Evolutionary conservation across 2,888 invertebrate genomes (phyloP).

Genomic region (Chironomus riparius): DNA sequence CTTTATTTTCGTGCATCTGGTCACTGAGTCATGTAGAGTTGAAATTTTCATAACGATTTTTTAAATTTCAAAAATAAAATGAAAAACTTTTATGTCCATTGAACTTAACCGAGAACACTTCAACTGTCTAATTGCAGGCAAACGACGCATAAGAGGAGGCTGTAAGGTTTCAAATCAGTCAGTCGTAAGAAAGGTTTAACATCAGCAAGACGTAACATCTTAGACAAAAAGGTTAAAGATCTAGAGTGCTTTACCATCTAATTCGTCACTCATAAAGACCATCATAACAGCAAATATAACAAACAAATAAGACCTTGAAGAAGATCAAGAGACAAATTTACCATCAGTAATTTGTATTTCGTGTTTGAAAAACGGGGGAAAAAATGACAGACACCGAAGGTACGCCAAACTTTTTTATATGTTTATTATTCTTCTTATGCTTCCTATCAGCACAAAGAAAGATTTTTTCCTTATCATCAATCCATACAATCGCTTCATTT

Average conservation of each 20-base stretch:
- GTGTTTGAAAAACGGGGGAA: slow-evolving; percentile 16
- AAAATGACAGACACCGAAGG: slow-evolving; percentile 25
- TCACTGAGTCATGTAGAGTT: background rate
- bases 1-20: background rate
- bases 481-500: background rate
- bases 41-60: background rate
- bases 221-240: slow-evolving; percentile 8
- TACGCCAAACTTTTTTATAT: background rate
- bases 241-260: slow-evolving; percentile 23
- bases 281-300: slow-evolving; percentile 2
- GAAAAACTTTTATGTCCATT: background rate
- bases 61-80: background rate
- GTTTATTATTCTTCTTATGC: background rate
- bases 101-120: background rate
- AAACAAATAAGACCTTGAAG: background rate
- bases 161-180: background rate
- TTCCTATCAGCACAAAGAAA: background rate
- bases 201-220: slow-evolving; percentile 20
- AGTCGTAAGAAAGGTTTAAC: slow-evolving; percentile 16
- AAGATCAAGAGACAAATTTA: slow-evolving; percentile 11
- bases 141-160: background rate
- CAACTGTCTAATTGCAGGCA: background rate
- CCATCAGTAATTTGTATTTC: slow-evolving; percentile 23
- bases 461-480: background rate
- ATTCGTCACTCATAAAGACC: slow-evolving; percentile 23